Evolutionary conservation across 2,888 invertebrate species (phyloP).

Genomic region (Polymixis lichenea): DNA sequence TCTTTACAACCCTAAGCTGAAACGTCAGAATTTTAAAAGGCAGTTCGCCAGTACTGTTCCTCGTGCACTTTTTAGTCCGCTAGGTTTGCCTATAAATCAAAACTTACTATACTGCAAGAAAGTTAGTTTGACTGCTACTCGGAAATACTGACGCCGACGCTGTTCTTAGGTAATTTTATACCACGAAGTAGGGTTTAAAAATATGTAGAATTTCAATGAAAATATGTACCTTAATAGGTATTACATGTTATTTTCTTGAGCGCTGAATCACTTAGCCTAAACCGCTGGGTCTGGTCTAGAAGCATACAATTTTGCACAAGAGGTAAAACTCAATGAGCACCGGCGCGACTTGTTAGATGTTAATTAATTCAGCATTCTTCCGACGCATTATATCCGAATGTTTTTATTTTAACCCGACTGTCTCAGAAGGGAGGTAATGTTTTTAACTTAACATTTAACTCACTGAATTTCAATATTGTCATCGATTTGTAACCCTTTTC

Average conservation of each 20-base stretch:
- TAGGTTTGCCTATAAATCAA: conserved; percentile 61
- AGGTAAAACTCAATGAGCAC: neutral
- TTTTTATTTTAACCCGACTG: neutral
- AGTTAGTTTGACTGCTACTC: conserved; percentile 46
- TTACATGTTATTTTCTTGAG: neutral
- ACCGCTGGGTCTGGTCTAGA: neutral
- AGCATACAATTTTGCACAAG: neutral
- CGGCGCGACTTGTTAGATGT: neutral
- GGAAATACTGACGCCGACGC: conserved; percentile 32
- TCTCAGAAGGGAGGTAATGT: neutral
- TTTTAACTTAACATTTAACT: neutral
- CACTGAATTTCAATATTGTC: neutral
- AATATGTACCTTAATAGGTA: neutral
- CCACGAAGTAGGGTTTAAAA: conserved; percentile 26
- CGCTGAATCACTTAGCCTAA: neutral
- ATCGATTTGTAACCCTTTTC: neutral
- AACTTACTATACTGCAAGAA: conserved; percentile 54
- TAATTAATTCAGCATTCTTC: neutral
- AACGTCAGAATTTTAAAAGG: conserved; percentile 57
- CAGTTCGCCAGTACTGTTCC: conserved; percentile 34
- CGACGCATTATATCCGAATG: neutral
- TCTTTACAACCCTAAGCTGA: conserved; percentile 14
- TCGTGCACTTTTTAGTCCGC: conserved; percentile 52
- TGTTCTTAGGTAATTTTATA: conserved; percentile 44
- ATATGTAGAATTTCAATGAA: conserved; percentile 17